These are phyloP conservation scores for Astyanax mexicanus DNA, from an alignment of 2,797 vertebrate genomes.

Conservation along the genomic window DNA sequence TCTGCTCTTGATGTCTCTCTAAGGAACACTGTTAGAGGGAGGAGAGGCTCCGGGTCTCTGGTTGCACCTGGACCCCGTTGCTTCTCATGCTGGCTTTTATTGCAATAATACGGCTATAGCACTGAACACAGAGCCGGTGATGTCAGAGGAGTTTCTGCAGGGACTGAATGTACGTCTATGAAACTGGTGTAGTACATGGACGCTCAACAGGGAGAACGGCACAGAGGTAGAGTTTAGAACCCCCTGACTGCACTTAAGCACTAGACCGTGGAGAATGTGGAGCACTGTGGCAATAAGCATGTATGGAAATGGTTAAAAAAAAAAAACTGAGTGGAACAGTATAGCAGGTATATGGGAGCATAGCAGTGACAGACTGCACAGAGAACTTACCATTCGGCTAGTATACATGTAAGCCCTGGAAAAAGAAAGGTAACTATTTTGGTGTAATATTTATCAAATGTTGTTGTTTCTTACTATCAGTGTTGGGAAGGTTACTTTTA, in stretches of 20 bases:
- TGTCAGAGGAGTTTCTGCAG: conserved; percentile 11
- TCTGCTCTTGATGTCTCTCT: conserved; percentile 49
- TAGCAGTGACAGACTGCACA: not conserved
- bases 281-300: not conserved
- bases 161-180: not conserved
- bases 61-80: conserved; percentile 14
- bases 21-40: conserved; percentile 35
- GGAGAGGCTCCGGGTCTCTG: conserved; percentile 36
- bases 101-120: conserved; percentile 26
- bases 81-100: conserved; percentile 31
- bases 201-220: not conserved
- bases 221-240: not conserved
- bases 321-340: not conserved
- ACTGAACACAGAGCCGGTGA: conserved; percentile 8
- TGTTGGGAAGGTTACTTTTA: too few relatives aligned
- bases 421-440: too few relatives aligned
- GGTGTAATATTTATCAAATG: too few relatives aligned
- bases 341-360: not conserved
- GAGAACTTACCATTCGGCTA: not conserved
- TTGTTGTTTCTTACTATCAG: too few relatives aligned
- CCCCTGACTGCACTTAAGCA: conserved; percentile 9
- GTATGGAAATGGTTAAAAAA: not conserved
- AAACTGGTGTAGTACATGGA: conserved; percentile 2
- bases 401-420: not conserved
- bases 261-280: conserved; percentile 13